Evolutionary conservation across 2,888 invertebrate genomes (phyloP).

Genomic region (Dromius quadrimaculatus): DNA sequence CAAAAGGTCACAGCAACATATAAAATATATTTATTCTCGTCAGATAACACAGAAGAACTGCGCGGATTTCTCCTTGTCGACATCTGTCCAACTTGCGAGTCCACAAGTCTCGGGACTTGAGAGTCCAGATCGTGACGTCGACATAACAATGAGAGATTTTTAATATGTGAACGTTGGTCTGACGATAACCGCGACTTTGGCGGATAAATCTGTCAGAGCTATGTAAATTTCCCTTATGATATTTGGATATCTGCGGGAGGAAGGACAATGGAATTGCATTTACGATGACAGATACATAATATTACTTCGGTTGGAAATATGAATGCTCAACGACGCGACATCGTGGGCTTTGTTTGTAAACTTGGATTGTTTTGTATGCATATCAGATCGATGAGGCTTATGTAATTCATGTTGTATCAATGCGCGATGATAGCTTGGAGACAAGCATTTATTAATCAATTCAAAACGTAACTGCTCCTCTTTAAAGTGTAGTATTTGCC

Average conservation of each 20-base stretch:
- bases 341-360: not conserved
- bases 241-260: constrained; percentile 56
- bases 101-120: not conserved
- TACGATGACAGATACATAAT: constrained; percentile 49
- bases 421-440: constrained; percentile 15
- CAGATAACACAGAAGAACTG: constrained; percentile 11
- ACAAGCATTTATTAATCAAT: not conserved
- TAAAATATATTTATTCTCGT: constrained; percentile 22
- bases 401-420: constrained; percentile 22
- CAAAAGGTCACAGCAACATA: constrained; percentile 35
- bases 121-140: constrained; percentile 44
- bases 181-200: constrained; percentile 33
- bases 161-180: constrained; percentile 34
- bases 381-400: constrained; percentile 18
- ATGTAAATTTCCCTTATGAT: constrained; percentile 66
- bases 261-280: constrained; percentile 14
- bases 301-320: constrained; percentile 38
- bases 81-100: constrained; percentile 40
- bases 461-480: not conserved
- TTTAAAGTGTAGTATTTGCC: not conserved
- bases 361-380: constrained; percentile 26
- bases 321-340: constrained; percentile 23
- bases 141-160: constrained; percentile 51
- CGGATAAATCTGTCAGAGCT: constrained; percentile 65
- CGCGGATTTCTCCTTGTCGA: constrained; percentile 31